Evolutionary conservation across 2,888 invertebrate genomes (phyloP), one percentile per base, ranked within the genome.

Genomic region (Itoplectis maculator): DNA sequence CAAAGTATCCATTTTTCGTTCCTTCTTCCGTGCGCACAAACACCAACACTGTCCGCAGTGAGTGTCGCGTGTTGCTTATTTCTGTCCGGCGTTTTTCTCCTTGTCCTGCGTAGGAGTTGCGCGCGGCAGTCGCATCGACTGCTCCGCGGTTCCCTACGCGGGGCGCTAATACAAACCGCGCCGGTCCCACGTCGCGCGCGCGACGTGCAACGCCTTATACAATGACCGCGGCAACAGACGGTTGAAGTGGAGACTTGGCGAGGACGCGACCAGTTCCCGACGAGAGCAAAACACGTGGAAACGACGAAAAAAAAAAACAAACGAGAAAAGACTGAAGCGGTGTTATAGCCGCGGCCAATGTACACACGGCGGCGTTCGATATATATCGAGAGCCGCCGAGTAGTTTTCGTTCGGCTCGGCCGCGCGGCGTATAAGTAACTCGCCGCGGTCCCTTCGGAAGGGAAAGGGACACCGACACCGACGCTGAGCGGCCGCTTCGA

Each of bases 371-470:
- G 70, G n/a, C n/a, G n/a, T n/a, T n/a, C n/a, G 15, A 70, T 42
- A n/a, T 20, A 35, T 29, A 72, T 72, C 72, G 56, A 45, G 13
- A 11, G 0, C 47, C 51, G 35, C 35, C 42, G 63, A 66, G 59
- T 51, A 68, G 49, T 59, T 68, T 59, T 49, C 47, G 66, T 68
- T 66, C 18, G 7, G 37, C 29, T 5, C 29, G 29, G n/a, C n/a
- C 29, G 29, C 29, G 3, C n/a, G 65, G 51, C 47, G 59, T 59
- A 73, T 61, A 56, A 74, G 79, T 68, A 73, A 45, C 73, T 45
- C 65, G 40, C 42, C 47, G 66, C n/a, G 51, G 35, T 68, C n/a
- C 61, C 37, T 68, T 74, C 68, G 61, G 40, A 73, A 68, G 73
- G 49, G n/a, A n/a, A n/a, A n/a, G n/a, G n/a, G n/a, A n/a, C n/a